These are phyloP conservation scores for Acromyrmex heyeri DNA, from an alignment of 1,140 invertebrate genomes.

Conservation along the genomic window DNA sequence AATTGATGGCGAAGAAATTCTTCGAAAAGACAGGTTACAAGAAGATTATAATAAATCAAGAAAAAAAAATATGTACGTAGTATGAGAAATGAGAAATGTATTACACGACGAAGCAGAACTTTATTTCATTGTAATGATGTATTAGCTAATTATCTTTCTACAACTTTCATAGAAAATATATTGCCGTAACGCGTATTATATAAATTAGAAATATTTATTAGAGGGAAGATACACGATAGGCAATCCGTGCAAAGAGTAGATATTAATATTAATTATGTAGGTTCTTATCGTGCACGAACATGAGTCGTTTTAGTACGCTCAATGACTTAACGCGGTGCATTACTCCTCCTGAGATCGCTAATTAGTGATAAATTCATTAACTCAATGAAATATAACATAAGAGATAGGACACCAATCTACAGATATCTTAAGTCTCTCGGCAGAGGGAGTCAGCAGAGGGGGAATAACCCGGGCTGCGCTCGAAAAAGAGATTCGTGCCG, in stretches of 20 bases:
- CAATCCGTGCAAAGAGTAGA: constrained; percentile 25
- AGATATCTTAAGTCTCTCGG: constrained; percentile 46
- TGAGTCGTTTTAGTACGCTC: constrained; percentile 40
- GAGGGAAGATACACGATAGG: constrained; percentile 23
- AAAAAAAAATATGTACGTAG: background rate
- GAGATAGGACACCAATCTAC: constrained; percentile 37
- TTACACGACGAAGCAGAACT: background rate
- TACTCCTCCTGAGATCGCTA: constrained; percentile 40
- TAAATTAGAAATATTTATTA: constrained; percentile 56
- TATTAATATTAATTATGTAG: constrained; percentile 50
- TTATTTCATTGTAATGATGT: constrained; percentile 35
- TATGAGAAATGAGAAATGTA: background rate
- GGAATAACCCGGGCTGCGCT: constrained; percentile 41
- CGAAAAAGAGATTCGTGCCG: constrained; percentile 71
- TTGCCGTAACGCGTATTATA: background rate
- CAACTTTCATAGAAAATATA: constrained; percentile 26
- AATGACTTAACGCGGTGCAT: constrained; percentile 39
- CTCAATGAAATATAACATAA: constrained; percentile 26
- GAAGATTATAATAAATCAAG: background rate
- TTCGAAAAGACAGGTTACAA: background rate
- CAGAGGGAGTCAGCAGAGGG: background rate
- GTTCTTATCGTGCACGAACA: constrained; percentile 44
- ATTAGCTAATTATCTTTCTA: constrained; percentile 33
- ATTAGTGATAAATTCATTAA: constrained; percentile 57
- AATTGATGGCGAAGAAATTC: background rate